Conservation (phyloP, 1,140 invertebrate species). For the Periplaneta americana region DNA sequence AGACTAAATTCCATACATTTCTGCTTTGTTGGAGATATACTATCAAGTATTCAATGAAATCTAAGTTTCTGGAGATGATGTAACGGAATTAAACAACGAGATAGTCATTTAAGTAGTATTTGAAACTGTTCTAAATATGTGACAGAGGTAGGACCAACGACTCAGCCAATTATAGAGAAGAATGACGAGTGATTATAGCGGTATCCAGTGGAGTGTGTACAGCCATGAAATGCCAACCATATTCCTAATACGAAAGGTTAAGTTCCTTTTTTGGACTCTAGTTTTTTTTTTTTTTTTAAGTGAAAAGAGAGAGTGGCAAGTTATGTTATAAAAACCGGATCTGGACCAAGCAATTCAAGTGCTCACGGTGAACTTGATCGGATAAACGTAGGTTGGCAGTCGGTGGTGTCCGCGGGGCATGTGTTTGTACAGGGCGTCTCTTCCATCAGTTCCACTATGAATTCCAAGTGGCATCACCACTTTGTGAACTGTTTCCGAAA, state of each 20-base stretch:
- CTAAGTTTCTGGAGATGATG: no score
- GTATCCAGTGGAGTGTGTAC: background rate
- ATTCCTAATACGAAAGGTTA: background rate
- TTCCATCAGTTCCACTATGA: background rate
- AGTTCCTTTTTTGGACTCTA: background rate
- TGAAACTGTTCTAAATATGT: no score
- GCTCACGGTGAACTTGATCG: background rate
- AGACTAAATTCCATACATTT: no score
- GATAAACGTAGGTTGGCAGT: background rate
- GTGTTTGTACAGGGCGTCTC: background rate
- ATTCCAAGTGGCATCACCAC: background rate
- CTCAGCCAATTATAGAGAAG: no score
- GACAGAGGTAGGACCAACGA: no score
- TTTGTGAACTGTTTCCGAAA: background rate
- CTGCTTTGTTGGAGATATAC: no score
- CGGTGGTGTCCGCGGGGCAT: background rate
- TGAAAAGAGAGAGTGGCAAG: background rate
- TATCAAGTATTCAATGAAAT: no score
- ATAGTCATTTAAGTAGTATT: no score
- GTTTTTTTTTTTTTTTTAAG: background rate
- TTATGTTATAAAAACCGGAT: background rate
- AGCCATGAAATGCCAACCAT: background rate
- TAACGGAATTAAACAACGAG: no score
- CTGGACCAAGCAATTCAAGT: background rate
- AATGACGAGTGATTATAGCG: background rate